Base-by-base conservation (phyloP, 2,888 invertebrate species). In the Cryptus viduatorius region DNA sequence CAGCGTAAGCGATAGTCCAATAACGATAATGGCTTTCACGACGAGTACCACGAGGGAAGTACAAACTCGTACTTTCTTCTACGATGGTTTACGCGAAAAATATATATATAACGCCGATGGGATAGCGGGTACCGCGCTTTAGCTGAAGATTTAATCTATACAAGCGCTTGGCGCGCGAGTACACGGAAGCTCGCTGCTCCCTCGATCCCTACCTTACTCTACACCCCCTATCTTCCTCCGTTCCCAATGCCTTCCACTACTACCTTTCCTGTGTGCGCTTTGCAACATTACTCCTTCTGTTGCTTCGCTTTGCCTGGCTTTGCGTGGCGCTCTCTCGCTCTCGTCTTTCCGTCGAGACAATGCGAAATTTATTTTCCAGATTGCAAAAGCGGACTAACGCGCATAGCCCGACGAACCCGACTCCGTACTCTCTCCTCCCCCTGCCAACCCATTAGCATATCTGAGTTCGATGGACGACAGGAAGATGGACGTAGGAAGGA, bases 401-500 rank as follows among this genome's bases (percentile, higher is more conserved):
- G 69, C 42, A 31, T 48, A 67, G n/a, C 31, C 69, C 61, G 50
- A 37, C 37, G 8, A 37, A n/a, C 56, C 42, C 69, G 16, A 31
- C 50, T n/a, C n/a, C n/a, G n/a, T 29, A 65, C 42, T 31, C 31
- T 12, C 72, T n/a, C 50, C 29, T 29, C 42, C 83, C 0, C 53
- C 16, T 56, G n/a, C 29, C 42, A 24, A 19, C 24, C 84, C 87
- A 89, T 89, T 89, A 89, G 86, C 89, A 89, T 88, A 89, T 88
- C 86, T 86, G 80, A 83, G 85, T 82, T 88, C 87, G 86, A 88
- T 75, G 89, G 69, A 80, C 79, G 88, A 86, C 84, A 86, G 83
- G 73, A 89, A 87, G 85, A 88, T 72, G 88, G 87, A 87, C 88
- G 86, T 84, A 71, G 82, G 71, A 76, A 67, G 64, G 83, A 69